phyloP scores from a whole-genome alignment of 2,888 invertebrate species.

The Ormia ochracea region DNA sequence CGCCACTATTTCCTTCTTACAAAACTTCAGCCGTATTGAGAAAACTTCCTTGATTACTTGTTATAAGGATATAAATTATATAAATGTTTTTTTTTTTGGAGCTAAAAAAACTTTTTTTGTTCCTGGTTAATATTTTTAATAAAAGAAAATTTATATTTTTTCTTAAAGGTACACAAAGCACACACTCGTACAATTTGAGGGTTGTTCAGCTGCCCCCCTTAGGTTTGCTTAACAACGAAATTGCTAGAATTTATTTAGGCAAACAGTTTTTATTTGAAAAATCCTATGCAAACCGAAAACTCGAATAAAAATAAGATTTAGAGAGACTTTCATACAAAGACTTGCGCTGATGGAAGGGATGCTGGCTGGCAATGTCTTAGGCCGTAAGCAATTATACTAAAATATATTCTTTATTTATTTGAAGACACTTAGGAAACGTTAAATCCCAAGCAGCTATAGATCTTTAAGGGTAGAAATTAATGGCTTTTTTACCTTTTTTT shows the following conservation, averaged over 20 bases:
- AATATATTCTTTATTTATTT: constrained; percentile 1
- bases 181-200: not conserved
- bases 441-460: not conserved
- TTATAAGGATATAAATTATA: not conserved
- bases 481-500: too few relatives aligned
- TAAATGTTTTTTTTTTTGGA: not conserved
- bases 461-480: not conserved
- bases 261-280: constrained; percentile 30
- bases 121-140: constrained; percentile 14
- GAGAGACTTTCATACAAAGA: not conserved
- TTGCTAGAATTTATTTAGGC: constrained; percentile 13
- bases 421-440: not conserved
- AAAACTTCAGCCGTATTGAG: too few relatives aligned
- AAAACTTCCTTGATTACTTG: too few relatives aligned
- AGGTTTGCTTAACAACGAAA: not conserved
- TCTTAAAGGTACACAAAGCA: constrained; percentile 2
- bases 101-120: constrained; percentile 8
- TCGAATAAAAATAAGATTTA: constrained; percentile 14
- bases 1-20: not conserved
- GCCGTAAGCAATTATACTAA: constrained; percentile 43
- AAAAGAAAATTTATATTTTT: constrained; percentile 8
- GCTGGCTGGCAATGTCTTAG: constrained; percentile 11
- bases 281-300: not conserved
- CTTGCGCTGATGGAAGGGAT: not conserved
- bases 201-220: constrained; percentile 6